Evolutionary conservation across 1,140 invertebrate genomes (phyloP).

Genomic region (Zaprionus lachaisei): DNA sequence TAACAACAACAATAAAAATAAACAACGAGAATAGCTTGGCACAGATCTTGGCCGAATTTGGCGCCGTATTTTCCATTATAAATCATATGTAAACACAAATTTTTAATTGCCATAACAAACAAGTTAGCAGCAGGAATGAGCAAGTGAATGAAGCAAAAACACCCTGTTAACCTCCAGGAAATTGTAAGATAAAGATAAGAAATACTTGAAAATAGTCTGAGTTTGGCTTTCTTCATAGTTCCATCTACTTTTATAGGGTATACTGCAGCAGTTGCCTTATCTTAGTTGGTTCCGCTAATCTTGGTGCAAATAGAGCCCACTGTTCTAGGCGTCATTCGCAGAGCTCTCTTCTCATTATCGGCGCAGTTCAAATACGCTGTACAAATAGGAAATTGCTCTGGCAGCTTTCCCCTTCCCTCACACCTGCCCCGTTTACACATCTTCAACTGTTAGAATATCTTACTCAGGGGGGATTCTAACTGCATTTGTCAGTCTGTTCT

Average conservation of each 20-base stretch:
- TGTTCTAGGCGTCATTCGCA: conserved; percentile 37
- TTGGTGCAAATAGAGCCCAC: conserved; percentile 16
- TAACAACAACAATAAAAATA: conserved; percentile 8
- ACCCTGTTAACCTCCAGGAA: neutral
- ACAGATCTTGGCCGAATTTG: conserved; percentile 33
- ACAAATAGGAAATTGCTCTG: conserved; percentile 53
- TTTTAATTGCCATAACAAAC: conserved; percentile 46
- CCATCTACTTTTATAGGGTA: neutral
- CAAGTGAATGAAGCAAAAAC: neutral
- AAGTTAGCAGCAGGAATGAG: neutral
- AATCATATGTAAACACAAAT: conserved; percentile 35
- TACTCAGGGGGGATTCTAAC: neutral
- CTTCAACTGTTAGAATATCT: neutral
- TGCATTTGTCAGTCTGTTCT: conserved; percentile 51
- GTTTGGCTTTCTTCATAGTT: too few species aligned
- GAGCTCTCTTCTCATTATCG: conserved; percentile 53
- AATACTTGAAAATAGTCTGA: too few species aligned
- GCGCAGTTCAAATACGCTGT: conserved; percentile 39
- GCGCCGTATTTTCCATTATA: conserved; percentile 22
- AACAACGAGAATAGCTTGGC: conserved; percentile 2
- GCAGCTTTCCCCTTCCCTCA: neutral
- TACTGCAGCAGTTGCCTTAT: neutral
- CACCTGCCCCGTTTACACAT: neutral
- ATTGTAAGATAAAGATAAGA: too few species aligned
- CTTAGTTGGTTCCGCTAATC: conserved; percentile 24